phyloP scores from a whole-genome alignment of 2,797 vertebrate genomes.

The Trematomus bernacchii region DNA sequence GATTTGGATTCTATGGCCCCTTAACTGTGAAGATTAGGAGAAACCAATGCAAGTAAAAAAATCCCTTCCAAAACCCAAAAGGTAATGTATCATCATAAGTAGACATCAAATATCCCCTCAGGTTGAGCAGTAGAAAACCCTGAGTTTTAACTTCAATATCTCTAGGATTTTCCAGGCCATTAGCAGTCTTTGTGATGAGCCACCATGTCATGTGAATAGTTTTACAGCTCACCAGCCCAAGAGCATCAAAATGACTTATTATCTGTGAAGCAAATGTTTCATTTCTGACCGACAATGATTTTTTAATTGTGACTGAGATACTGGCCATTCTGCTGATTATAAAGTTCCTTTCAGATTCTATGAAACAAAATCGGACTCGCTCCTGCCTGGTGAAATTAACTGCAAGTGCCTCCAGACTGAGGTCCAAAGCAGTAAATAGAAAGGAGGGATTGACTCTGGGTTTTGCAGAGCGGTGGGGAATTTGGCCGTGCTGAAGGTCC shows the following conservation, averaged over 20 bases:
- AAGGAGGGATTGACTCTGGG: slow-evolving; percentile 46
- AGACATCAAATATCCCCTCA: not conserved
- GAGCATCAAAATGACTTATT: slow-evolving; percentile 22
- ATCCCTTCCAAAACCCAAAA: not conserved
- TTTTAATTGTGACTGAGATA: slow-evolving; percentile 18
- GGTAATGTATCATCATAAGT: not conserved
- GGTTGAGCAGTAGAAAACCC: not conserved
- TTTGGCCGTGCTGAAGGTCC: slow-evolving; percentile 66
- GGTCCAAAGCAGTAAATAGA: slow-evolving; percentile 60
- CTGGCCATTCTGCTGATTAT: slow-evolving; percentile 20
- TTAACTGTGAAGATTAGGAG: not conserved
- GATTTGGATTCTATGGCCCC: slow-evolving; percentile 1
- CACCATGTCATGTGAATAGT: slow-evolving; percentile 1
- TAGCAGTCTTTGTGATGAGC: slow-evolving; percentile 2
- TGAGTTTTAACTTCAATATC: not conserved
- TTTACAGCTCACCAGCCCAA: slow-evolving; percentile 1
- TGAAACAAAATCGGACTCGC: slow-evolving; percentile 30
- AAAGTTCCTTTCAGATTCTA: slow-evolving; percentile 22
- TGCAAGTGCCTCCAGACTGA: slow-evolving; percentile 38
- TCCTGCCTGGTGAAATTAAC: slow-evolving; percentile 42
- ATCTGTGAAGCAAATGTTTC: slow-evolving; percentile 22
- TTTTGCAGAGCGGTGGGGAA: slow-evolving; percentile 67
- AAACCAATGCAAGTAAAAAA: not conserved
- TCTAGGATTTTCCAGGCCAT: slow-evolving; percentile 11
- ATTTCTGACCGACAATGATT: slow-evolving; percentile 21